Evolutionary conservation across 1,140 invertebrate species (phyloP).

Genomic region (Monochamus saltuarius): DNA sequence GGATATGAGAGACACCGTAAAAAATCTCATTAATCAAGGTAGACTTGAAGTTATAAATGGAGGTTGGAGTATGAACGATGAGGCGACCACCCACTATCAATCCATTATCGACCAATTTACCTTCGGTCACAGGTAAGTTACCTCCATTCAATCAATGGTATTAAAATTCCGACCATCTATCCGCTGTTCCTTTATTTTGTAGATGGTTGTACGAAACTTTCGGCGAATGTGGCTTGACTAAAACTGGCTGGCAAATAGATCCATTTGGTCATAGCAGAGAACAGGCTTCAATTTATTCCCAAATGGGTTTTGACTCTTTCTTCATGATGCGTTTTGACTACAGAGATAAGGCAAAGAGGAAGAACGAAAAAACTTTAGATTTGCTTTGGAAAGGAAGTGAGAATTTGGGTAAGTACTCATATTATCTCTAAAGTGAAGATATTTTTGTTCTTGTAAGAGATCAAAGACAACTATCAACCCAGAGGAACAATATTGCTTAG

Average conservation of each 20-base stretch:
- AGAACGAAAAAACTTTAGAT: constrained; percentile 68
- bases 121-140: constrained; percentile 58
- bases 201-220: constrained; percentile 58
- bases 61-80: constrained; percentile 80
- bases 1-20: constrained; percentile 52
- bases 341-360: constrained; percentile 66
- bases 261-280: constrained; percentile 76
- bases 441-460: too few species aligned
- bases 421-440: background rate
- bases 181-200: constrained; percentile 4
- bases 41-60: constrained; percentile 76
- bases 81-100: constrained; percentile 77
- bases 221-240: constrained; percentile 65
- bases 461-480: too few species aligned
- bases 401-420: constrained; percentile 51
- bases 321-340: constrained; percentile 77
- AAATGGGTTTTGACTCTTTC: constrained; percentile 72
- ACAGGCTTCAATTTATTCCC: constrained; percentile 68
- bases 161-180: too few species aligned
- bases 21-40: constrained; percentile 57
- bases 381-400: constrained; percentile 75
- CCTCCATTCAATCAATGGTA: too few species aligned
- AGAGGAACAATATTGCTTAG: too few species aligned
- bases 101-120: constrained; percentile 84
- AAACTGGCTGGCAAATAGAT: constrained; percentile 74